Percentiles rank a stretch among this genome's conserved stretches.
phyloP scores from a whole-genome alignment of 2,888 invertebrate species.

The Cephus sareptanus region DNA sequence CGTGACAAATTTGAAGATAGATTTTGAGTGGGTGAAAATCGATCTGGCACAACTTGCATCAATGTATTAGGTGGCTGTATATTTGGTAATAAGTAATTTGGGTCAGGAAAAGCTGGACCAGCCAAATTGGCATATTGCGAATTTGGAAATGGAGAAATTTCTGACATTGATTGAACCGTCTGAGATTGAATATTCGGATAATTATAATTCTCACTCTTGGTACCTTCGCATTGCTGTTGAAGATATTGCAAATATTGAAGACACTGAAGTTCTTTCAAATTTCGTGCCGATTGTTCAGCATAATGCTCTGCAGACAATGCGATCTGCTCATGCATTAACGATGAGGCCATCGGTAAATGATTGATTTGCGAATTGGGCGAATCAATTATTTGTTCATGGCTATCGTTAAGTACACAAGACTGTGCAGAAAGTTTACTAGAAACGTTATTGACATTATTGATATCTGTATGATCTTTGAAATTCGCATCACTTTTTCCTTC shows the following conservation, averaged over 20 bases:
- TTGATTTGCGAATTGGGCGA: background rate
- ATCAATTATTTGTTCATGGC: background rate
- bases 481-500: background rate
- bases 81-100: background rate
- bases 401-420: background rate
- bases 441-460: background rate
- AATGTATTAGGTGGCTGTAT: background rate
- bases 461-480: background rate
- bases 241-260: background rate
- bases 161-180: background rate
- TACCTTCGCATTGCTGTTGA: background rate
- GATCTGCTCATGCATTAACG: background rate
- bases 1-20: background rate
- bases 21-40: background rate
- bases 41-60: background rate
- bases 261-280: background rate
- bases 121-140: background rate
- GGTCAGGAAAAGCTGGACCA: background rate
- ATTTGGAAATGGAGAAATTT: background rate
- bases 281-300: background rate
- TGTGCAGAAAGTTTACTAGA: background rate
- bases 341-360: background rate
- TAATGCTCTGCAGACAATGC: background rate
- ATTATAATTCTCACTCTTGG: background rate
- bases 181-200: background rate